phyloP scores from a whole-genome alignment of 2,797 vertebrate species.

The Lacerta bilineata region DNA sequence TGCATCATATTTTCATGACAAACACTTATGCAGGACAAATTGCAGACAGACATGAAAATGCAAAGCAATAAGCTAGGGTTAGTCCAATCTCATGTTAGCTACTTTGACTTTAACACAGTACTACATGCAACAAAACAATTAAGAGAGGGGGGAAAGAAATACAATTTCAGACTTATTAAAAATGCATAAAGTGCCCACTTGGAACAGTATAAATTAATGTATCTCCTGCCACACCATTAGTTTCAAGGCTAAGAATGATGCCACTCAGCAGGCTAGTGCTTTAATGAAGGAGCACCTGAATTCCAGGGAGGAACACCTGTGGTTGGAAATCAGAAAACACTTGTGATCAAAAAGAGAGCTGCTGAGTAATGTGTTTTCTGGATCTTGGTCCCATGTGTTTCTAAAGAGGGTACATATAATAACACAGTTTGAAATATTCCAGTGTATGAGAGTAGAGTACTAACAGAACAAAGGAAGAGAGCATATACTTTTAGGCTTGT shows the following conservation, averaged over 20 bases:
- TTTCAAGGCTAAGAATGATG: slow-evolving; percentile 73
- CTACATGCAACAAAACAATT: slow-evolving; percentile 34
- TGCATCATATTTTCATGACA: slow-evolving; percentile 9
- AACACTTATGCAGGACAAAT: slow-evolving; percentile 42
- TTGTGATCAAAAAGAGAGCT: slow-evolving; percentile 69
- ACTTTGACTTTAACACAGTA: slow-evolving; percentile 34
- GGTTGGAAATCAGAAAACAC: slow-evolving; percentile 62
- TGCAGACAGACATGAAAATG: slow-evolving; percentile 30
- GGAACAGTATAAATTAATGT: slow-evolving; percentile 64
- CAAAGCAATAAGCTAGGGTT: slow-evolving; percentile 5
- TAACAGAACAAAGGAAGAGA: slow-evolving; percentile 34
- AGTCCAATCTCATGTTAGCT: slow-evolving; percentile 51
- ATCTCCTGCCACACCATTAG: slow-evolving; percentile 57
- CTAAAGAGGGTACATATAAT: neutral
- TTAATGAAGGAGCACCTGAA: slow-evolving; percentile 71
- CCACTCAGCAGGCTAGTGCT: slow-evolving; percentile 64
- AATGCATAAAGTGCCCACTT: slow-evolving; percentile 43
- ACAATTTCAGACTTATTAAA: slow-evolving; percentile 54
- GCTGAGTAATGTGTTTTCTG: slow-evolving; percentile 58
- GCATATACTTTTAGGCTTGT: slow-evolving; percentile 17
- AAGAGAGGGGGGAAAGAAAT: slow-evolving; percentile 58
- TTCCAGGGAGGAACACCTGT: slow-evolving; percentile 65
- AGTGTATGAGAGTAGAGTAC: slow-evolving; percentile 40
- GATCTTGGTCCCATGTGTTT: slow-evolving; percentile 61
- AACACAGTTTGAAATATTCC: slow-evolving; percentile 48